A percentile compares a stretch with the other conserved stretches of the same genome.
phyloP scores from a whole-genome alignment of 2,888 invertebrate species.

The Philhelius pedissequus region DNA sequence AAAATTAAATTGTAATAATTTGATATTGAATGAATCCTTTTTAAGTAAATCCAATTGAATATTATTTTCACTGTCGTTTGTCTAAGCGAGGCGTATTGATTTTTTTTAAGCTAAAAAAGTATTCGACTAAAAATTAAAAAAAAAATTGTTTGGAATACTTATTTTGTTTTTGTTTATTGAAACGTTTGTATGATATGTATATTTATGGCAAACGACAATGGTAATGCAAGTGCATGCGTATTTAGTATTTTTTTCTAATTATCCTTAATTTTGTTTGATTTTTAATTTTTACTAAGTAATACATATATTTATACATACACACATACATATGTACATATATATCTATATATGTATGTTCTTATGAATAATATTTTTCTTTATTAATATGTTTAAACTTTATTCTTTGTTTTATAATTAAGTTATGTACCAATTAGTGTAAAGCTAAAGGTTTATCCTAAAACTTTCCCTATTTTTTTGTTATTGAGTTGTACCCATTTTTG shows the following conservation, averaged over 20 bases:
- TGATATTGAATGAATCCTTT: conserved; percentile 57
- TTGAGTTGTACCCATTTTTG: not conserved
- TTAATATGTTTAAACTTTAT: not conserved
- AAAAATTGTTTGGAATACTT: no score
- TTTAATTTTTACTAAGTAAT: not conserved
- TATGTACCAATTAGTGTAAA: not conserved
- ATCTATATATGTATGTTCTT: not conserved
- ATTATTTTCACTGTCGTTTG: not conserved
- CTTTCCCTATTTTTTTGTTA: not conserved
- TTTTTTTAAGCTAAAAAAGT: no score
- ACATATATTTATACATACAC: no score
- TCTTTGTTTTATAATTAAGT: not conserved
- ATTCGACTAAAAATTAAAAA: not conserved
- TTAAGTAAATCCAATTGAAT: conserved; percentile 19
- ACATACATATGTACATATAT: no score
- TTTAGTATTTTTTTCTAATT: conserved; percentile 17
- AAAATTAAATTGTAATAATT: conserved; percentile 21
- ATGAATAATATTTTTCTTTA: not conserved
- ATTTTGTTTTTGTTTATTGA: not conserved
- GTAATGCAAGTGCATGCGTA: conserved; percentile 63
- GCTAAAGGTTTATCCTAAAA: not conserved
- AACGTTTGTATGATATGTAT: not conserved
- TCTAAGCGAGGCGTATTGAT: not conserved
- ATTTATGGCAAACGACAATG: not conserved
- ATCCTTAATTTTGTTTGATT: not conserved